These are phyloP conservation scores for Sciurus vulgaris DNA, from an alignment of 2,797 vertebrate species.

Conservation along the genomic window DNA sequence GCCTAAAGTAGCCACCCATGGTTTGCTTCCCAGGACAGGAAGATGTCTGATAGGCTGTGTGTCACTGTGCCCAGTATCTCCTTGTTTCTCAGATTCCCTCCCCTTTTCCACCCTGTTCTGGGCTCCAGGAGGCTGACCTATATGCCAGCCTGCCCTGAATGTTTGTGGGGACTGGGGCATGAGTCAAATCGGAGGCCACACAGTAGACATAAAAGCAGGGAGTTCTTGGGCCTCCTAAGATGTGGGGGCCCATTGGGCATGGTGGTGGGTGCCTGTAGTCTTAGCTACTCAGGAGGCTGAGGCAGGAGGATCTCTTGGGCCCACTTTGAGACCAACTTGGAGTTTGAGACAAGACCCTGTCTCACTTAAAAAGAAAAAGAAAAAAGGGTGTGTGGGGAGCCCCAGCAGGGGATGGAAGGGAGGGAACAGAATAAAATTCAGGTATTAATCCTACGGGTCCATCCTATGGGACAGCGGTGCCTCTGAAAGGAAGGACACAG, in stretches of 20 bases:
- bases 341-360: too few species aligned
- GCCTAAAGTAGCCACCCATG: not conserved
- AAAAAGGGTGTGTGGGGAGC: not conserved
- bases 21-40: not conserved
- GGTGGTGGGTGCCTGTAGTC: too few species aligned
- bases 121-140: not conserved
- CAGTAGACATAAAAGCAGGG: not conserved
- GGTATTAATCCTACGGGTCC: not conserved
- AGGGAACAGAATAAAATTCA: not conserved
- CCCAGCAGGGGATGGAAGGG: not conserved
- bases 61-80: too few species aligned
- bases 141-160: not conserved
- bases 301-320: too few species aligned
- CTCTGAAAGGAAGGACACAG: not conserved
- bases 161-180: not conserved
- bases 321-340: too few species aligned
- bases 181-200: not conserved
- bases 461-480: not conserved
- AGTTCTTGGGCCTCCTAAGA: not conserved
- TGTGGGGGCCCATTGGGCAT: not conserved
- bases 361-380: too few species aligned
- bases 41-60: not conserved
- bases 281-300: too few species aligned
- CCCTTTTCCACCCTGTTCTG: not conserved
- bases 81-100: not conserved